Conservation (phyloP, 2,797 vertebrate genomes). For the Chrosomus eos region DNA sequence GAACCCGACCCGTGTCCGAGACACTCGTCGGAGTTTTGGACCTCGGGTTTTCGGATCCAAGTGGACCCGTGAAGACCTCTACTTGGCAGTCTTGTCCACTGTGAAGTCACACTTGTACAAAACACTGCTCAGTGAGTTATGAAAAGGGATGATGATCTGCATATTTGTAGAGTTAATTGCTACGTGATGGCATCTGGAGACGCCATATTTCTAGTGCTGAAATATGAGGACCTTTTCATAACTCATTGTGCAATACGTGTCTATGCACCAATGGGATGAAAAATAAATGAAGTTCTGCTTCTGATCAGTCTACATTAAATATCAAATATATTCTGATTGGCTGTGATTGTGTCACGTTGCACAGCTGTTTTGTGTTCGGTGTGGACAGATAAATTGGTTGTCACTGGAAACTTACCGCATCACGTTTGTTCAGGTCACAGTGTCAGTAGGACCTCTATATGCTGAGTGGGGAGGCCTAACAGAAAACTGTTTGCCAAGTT, state of each 20-base stretch:
- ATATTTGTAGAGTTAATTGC: background rate
- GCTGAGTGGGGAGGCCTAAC: background rate
- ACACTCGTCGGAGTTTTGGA: no score
- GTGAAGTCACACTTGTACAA: background rate
- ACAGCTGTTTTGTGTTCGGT: constrained; percentile 4
- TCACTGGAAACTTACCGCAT: background rate
- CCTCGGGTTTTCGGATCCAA: no score
- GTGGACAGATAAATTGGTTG: constrained; percentile 5
- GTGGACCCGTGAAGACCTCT: no score
- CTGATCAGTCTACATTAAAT: background rate
- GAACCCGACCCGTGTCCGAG: no score
- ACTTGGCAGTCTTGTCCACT: background rate
- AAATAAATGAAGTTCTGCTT: background rate
- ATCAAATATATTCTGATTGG: background rate
- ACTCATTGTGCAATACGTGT: background rate
- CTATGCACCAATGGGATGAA: background rate
- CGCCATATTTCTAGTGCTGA: background rate
- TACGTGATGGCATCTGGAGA: background rate
- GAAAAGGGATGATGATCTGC: background rate
- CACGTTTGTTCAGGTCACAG: background rate
- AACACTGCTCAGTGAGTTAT: background rate
- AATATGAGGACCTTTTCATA: background rate
- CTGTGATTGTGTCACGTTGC: background rate
- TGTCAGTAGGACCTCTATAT: constrained; percentile 2
- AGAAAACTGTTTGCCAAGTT: background rate